Evolutionary conservation across 1,140 invertebrate species (phyloP).

Genomic region (Neuroterus valhalla): DNA sequence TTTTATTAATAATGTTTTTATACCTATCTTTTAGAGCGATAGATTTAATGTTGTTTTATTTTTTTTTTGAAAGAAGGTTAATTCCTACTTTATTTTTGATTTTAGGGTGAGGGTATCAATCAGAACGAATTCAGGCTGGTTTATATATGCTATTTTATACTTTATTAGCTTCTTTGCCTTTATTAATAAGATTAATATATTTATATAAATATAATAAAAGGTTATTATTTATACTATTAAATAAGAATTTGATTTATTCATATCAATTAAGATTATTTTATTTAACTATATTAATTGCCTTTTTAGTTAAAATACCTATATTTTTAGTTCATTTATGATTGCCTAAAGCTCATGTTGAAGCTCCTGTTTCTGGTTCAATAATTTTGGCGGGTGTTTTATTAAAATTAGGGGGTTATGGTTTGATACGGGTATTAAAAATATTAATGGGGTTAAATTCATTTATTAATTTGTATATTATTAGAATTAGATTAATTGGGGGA

Average conservation of each 20-base stretch:
- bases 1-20: no score
- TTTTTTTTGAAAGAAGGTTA: no score
- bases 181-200: constrained; percentile 68
- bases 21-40: no score
- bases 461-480: constrained; percentile 72
- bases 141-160: constrained; percentile 53
- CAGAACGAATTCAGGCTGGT: no score
- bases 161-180: constrained; percentile 56
- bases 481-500: constrained; percentile 77
- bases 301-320: constrained; percentile 83
- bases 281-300: no score
- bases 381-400: constrained; percentile 75
- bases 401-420: constrained; percentile 81
- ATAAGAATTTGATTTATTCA: constrained; percentile 71
- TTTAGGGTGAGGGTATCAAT: no score
- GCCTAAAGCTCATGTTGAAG: constrained; percentile 84
- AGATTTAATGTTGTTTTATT: no score
- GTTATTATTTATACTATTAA: constrained; percentile 67
- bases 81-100: no score
- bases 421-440: constrained; percentile 75
- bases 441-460: constrained; percentile 70
- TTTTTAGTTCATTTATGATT: constrained; percentile 83
- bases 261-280: constrained; percentile 74
- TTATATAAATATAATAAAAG: no score
- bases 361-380: constrained; percentile 76